These are phyloP conservation scores for Stegodyphus dumicola DNA, from an alignment of 1,140 invertebrate genomes.

Conservation along the genomic window DNA sequence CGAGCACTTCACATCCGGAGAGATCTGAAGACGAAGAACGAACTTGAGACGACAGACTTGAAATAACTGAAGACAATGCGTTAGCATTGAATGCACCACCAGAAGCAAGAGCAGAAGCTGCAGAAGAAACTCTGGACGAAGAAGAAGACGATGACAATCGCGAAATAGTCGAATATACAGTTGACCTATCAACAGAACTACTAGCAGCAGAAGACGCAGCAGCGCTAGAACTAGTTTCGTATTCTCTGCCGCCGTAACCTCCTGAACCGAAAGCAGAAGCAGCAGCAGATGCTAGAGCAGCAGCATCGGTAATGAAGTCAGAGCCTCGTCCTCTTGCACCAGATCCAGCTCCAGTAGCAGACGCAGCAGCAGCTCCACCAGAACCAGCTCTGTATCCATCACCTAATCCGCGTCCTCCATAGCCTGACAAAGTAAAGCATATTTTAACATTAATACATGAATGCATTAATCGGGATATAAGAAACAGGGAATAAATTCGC, in stretches of 20 bases:
- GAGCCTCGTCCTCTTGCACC: not conserved
- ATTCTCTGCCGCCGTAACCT: not conserved
- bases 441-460: too few relatives aligned
- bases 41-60: not conserved
- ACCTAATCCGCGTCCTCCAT: not conserved
- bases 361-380: not conserved
- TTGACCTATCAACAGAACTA: not conserved
- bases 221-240: not conserved
- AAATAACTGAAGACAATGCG: not conserved
- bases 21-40: not conserved
- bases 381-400: not conserved
- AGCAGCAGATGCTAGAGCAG: too few relatives aligned
- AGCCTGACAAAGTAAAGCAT: not conserved
- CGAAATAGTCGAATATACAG: not conserved
- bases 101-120: constrained; percentile 1
- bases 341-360: not conserved
- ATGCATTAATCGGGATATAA: too few relatives aligned
- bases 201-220: not conserved
- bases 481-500: too few relatives aligned
- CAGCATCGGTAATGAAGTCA: not conserved
- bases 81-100: not conserved
- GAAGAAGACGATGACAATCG: not conserved
- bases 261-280: not conserved
- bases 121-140: constrained; percentile 16
- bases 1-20: not conserved